Evolutionary conservation across 2,113 vertebrate species (phyloP), one percentile per base, ranked within the genome.

Genomic region (Chloebia gouldiae): DNA sequence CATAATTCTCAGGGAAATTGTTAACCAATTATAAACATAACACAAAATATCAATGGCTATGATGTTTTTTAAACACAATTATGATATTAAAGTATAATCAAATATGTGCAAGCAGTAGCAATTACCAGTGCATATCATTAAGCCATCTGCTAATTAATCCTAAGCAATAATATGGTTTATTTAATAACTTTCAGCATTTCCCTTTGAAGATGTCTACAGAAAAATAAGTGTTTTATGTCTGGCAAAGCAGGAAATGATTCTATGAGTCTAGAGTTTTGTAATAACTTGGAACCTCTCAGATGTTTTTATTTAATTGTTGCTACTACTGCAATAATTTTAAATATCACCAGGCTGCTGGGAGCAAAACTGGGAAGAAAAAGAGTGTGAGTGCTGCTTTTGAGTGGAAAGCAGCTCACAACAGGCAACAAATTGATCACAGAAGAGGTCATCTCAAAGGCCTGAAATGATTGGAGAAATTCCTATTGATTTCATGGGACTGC

Each of bases 61-160:
- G 86, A 92, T 92, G 82, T 93, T 92, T 96, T 97, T 97, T 85
- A 94, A 97, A 95, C 85, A 94, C 81, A 96, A 91, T 95, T 93
- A 94, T 80, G 75, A 54, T 95, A 88, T 93, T 77, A 88, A 94
- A 96, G 80, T 87, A 86, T 93, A 92, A 95, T 91, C 84, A 96
- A 91, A 91, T 96, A 95, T 90, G 71, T 92, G 78, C 92, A 93
- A 96, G 95, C 61, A 93, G 88, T 79, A 90, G 88, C 79, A 96
- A 96, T 97, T 97, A 97, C 86, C 81, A 95, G 27, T 87, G 92
- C 59, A 96, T 95, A 95, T 95, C 92, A 94, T 97, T 97, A 96
- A 94, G 44, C 91, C 93, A 93, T 88, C 86, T 93, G 92, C 28
- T 94, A 97, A 96, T 96, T 95, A 96, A 93, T 96, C 91, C 64